These are phyloP conservation scores for Caranx melampygus DNA, from an alignment of 2,113 vertebrate genomes.

Conservation along the genomic window DNA sequence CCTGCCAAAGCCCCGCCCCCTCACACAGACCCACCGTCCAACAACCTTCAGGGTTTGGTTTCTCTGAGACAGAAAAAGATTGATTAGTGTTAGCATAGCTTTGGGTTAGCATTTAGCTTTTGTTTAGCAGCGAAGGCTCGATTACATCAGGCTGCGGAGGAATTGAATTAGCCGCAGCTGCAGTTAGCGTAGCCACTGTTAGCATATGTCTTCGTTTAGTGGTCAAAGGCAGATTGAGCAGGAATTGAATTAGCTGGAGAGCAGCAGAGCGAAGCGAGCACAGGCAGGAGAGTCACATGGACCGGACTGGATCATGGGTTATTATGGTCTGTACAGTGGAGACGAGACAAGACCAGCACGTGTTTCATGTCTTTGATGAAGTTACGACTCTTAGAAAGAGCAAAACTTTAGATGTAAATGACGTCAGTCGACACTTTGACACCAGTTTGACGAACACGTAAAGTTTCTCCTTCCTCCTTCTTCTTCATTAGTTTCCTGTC, in stretches of 20 bases:
- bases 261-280: not conserved
- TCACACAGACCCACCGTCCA: too few relatives aligned
- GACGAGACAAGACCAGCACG: too few relatives aligned
- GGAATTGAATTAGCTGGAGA: conserved; percentile 56
- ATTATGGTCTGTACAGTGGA: not conserved
- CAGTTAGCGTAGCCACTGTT: conserved; percentile 18
- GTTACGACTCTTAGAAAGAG: too few relatives aligned
- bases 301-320: not conserved
- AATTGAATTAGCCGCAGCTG: conserved; percentile 54
- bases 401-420: too few relatives aligned
- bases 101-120: conserved; percentile 29
- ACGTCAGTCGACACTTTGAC: too few relatives aligned
- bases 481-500: not conserved
- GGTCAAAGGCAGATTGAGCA: conserved; percentile 20
- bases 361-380: too few relatives aligned
- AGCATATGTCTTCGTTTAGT: conserved; percentile 48
- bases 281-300: not conserved
- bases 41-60: too few relatives aligned
- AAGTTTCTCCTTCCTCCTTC: too few relatives aligned
- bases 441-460: too few relatives aligned
- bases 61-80: not conserved
- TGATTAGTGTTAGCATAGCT: conserved; percentile 51
- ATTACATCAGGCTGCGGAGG: conserved; percentile 40
- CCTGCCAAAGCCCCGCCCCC: too few relatives aligned
- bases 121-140: not conserved